Evolutionary conservation across 2,113 vertebrate species (phyloP).

Genomic region (Melanostigma gelatinosum): DNA sequence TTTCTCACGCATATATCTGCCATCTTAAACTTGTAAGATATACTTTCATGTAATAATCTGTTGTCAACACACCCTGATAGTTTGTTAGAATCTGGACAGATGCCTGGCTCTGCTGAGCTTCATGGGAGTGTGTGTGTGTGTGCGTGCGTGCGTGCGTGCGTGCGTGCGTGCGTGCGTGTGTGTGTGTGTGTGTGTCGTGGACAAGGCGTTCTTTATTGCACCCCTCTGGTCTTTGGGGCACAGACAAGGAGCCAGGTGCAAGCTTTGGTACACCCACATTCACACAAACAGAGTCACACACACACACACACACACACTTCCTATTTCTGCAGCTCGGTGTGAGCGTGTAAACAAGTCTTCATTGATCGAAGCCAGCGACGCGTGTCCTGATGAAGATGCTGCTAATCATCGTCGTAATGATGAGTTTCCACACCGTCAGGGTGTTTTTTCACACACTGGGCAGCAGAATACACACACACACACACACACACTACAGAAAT

Average conservation of each 20-base stretch:
- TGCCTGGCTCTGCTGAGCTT: neutral
- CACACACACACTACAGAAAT: neutral
- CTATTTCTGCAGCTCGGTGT: constrained; percentile 19
- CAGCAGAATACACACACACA: neutral
- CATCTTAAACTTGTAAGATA: constrained; percentile 23
- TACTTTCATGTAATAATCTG: constrained; percentile 28
- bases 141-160: constrained; percentile 15
- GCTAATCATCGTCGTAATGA: constrained; percentile 10
- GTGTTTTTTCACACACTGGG: constrained; percentile 1
- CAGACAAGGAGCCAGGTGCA: constrained; percentile 72
- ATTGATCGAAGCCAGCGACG: constrained; percentile 38
- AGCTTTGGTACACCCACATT: constrained; percentile 31
- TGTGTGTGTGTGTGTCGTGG: constrained; percentile 9
- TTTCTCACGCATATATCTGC: neutral
- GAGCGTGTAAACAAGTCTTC: constrained; percentile 23
- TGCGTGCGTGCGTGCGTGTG: constrained; percentile 15
- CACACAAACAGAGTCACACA: constrained; percentile 10
- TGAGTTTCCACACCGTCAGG: neutral
- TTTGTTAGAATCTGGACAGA: constrained; percentile 28
- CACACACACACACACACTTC: constrained; percentile 29
- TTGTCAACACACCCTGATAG: constrained; percentile 6
- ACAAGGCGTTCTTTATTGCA: constrained; percentile 74
- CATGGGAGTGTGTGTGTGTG: constrained; percentile 5
- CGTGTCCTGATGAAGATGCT: neutral
- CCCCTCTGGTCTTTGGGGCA: constrained; percentile 53